Conservation (phyloP, 92 coral and sea anemone genomes). For the Micromussa lordhowensis region DNA sequence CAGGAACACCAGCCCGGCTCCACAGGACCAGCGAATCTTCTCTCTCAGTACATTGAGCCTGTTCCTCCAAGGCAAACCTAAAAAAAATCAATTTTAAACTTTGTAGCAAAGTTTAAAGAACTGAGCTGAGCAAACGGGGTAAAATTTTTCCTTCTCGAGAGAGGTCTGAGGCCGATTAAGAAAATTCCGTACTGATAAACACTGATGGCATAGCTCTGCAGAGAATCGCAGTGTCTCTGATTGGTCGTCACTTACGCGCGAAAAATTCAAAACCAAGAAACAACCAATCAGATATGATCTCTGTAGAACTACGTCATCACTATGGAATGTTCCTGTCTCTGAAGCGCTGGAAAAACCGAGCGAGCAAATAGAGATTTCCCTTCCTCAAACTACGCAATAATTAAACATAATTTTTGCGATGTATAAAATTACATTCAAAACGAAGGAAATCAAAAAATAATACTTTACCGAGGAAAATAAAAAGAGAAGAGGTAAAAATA, state of each 20-base stretch:
- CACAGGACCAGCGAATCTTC: constrained; percentile 90
- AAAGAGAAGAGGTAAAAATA: not conserved
- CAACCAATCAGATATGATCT: not conserved
- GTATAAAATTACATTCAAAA: too few species aligned
- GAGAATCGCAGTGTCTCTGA: not conserved
- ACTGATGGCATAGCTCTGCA: not conserved
- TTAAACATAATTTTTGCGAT: not conserved
- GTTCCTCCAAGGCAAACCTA: constrained; percentile 83
- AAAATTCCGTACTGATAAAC: too few species aligned
- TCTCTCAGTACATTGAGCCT: constrained; percentile 60
- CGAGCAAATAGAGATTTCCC: too few species aligned
- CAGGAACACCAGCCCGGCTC: constrained; percentile 88
- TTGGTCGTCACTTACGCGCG: not conserved
- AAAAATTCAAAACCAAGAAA: not conserved
- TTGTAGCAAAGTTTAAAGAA: not conserved
- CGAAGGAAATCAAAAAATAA: not conserved
- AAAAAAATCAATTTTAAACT: not conserved
- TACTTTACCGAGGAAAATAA: not conserved
- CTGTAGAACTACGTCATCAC: not conserved
- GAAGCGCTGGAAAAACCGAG: too few species aligned
- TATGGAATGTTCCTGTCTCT: not conserved
- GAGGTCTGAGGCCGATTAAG: not conserved
- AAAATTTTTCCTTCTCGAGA: not conserved
- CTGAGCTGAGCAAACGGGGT: not conserved
- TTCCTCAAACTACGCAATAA: too few species aligned